Conservation (phyloP, 1,140 invertebrate genomes). For the Zaprionus africanus region DNA sequence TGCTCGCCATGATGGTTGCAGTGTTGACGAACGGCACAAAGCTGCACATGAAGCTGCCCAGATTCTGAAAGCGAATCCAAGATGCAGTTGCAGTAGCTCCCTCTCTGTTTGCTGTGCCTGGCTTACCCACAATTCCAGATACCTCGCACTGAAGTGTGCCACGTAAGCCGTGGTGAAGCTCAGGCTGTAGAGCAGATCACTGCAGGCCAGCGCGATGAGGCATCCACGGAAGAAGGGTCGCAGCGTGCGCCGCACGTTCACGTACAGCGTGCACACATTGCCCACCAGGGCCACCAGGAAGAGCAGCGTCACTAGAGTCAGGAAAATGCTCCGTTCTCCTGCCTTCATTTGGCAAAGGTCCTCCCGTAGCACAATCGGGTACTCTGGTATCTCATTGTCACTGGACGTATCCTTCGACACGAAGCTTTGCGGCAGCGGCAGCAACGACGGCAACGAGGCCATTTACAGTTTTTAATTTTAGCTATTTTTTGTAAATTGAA, state of each 20-base stretch:
- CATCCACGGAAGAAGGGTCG: slow-evolving; percentile 79
- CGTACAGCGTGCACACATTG: slow-evolving; percentile 67
- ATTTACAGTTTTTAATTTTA: slow-evolving; percentile 11
- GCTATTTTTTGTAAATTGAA: neutral
- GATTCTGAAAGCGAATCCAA: slow-evolving; percentile 60
- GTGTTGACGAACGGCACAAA: slow-evolving; percentile 85
- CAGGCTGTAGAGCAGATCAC: slow-evolving; percentile 83
- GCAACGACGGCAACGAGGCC: slow-evolving; percentile 4
- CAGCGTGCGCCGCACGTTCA: slow-evolving; percentile 69
- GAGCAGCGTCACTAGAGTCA: slow-evolving; percentile 34
- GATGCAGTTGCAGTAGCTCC: neutral
- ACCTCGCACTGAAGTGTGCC: slow-evolving; percentile 58
- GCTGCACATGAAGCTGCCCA: slow-evolving; percentile 84
- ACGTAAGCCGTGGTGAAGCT: slow-evolving; percentile 64
- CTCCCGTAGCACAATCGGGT: slow-evolving; percentile 42
- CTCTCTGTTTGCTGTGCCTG: no score
- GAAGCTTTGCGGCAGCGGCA: neutral
- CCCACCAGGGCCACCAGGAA: slow-evolving; percentile 58
- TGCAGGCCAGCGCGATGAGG: slow-evolving; percentile 84
- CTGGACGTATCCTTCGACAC: neutral
- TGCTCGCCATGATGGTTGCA: slow-evolving; percentile 85
- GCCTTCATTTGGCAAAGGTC: slow-evolving; percentile 49
- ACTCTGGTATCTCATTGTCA: neutral
- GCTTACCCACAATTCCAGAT: slow-evolving; percentile 76
- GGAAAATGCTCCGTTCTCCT: slow-evolving; percentile 38